A percentile compares a stretch with the other conserved stretches of the same genome.
phyloP scores from a whole-genome alignment of 1,140 invertebrate genomes.

The Papilio xuthus region DNA sequence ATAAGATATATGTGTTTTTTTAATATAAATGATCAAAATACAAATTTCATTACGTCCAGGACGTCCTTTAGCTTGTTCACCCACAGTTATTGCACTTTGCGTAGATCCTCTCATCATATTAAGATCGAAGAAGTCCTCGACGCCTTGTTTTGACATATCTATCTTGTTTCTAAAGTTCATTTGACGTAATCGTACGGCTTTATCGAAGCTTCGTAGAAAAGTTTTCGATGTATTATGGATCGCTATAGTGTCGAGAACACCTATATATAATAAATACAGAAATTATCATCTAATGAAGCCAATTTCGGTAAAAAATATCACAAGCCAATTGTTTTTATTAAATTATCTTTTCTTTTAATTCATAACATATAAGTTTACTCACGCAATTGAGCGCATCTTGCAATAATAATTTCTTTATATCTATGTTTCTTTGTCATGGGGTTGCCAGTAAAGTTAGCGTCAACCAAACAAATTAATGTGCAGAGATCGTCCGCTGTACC shows the following conservation, averaged over 20 bases:
- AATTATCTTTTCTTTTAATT: no score
- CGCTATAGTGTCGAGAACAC: conserved; percentile 60
- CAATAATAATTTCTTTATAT: conserved; percentile 86
- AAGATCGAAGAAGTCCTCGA: conserved; percentile 70
- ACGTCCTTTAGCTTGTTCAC: conserved; percentile 61
- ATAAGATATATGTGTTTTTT: no score
- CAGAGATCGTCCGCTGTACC: conserved; percentile 78
- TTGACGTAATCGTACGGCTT: conserved; percentile 66
- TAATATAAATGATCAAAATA: conserved; percentile 9
- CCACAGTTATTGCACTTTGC: conserved; percentile 60
- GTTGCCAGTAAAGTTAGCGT: conserved; percentile 83
- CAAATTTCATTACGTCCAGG: conserved; percentile 54
- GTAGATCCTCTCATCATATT: conserved; percentile 69
- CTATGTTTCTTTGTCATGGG: conserved; percentile 82
- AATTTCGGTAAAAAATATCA: no score
- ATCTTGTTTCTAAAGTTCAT: conserved; percentile 68
- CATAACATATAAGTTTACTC: conserved; percentile 45
- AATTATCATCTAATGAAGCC: conserved; percentile 13
- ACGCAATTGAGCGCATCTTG: conserved; percentile 83
- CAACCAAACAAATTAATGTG: conserved; percentile 79
- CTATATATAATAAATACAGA: conserved; percentile 46
- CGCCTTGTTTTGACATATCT: conserved; percentile 53
- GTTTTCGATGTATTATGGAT: conserved; percentile 67
- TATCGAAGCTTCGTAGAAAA: conserved; percentile 72
- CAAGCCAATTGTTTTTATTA: neutral